Evolutionary conservation across 30 jellyfish, hydroid and myxozoan genomes (phyloP).

Genomic region (Aurelia sp.): DNA sequence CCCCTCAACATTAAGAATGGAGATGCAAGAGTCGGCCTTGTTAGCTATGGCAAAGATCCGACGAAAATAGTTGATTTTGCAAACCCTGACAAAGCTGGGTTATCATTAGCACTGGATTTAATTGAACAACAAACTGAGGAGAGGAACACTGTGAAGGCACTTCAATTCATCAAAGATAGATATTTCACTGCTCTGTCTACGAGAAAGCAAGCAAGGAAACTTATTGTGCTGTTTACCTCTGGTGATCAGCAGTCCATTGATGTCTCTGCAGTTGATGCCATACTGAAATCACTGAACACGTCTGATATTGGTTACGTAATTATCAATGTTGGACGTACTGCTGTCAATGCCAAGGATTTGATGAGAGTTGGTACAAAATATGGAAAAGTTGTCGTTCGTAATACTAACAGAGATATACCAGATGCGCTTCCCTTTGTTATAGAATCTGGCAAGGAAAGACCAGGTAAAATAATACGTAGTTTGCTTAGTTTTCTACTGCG

Average conservation of each 20-base stretch:
- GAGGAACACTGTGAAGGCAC: slow-evolving; percentile 22
- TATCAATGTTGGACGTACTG: slow-evolving; percentile 17
- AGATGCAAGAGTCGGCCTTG: slow-evolving; percentile 41
- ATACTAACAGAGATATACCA: slow-evolving; percentile 22
- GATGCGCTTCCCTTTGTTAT: slow-evolving; percentile 46
- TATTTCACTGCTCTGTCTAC: background rate
- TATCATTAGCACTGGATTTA: slow-evolving; percentile 19
- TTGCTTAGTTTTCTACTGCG: too few relatives aligned
- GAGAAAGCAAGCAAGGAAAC: slow-evolving; percentile 39
- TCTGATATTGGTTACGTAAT: slow-evolving; percentile 38
- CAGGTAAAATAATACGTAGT: slow-evolving; percentile 1
- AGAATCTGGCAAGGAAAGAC: slow-evolving; percentile 30
- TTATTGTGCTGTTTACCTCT: slow-evolving; percentile 32
- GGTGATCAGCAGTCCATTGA: slow-evolving; percentile 13
- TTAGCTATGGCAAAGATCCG: slow-evolving; percentile 10
- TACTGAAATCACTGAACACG: slow-evolving; percentile 28
- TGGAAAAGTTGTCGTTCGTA: slow-evolving; percentile 35
- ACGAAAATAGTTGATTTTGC: background rate
- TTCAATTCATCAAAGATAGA: slow-evolving; percentile 22
- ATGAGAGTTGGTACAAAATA: slow-evolving; percentile 11
- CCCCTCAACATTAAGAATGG: slow-evolving; percentile 34
- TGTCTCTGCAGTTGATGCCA: slow-evolving; percentile 17
- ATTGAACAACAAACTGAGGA: slow-evolving; percentile 29
- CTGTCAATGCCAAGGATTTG: background rate
- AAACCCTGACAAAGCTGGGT: slow-evolving; percentile 19